Percentiles rank a stretch among this genome's conserved stretches.
Conservation (phyloP, 2,888 invertebrate genomes). For the Microplitis deprimator region DNA sequence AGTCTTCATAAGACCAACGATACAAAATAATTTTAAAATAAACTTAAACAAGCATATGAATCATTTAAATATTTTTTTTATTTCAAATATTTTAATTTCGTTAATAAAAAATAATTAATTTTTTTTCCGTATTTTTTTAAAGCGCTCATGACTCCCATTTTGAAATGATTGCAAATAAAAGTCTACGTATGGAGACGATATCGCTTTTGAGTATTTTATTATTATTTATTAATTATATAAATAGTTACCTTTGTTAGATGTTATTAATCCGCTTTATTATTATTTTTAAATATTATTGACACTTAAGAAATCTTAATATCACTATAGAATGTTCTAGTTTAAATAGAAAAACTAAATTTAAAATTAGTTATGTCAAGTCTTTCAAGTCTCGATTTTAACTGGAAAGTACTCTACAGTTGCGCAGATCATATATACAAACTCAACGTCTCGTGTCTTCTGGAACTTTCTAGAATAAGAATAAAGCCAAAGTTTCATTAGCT, state of each 20-base stretch:
- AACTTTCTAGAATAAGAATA: slow-evolving; percentile 76
- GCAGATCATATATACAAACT: slow-evolving; percentile 76
- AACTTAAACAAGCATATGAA: slow-evolving; percentile 12
- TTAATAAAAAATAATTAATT: not conserved
- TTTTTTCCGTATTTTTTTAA: not conserved
- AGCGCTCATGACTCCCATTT: slow-evolving; percentile 33
- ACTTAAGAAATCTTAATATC: slow-evolving; percentile 15
- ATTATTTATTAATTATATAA: slow-evolving; percentile 1
- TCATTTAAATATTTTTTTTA: slow-evolving; percentile 15
- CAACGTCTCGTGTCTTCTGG: slow-evolving; percentile 76
- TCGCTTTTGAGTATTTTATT: slow-evolving; percentile 1
- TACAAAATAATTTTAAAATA: slow-evolving; percentile 36
- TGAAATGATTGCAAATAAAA: slow-evolving; percentile 15
- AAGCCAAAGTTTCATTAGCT: slow-evolving; percentile 51
- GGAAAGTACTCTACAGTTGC: slow-evolving; percentile 72
- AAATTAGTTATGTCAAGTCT: slow-evolving; percentile 33
- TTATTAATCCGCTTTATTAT: slow-evolving; percentile 25
- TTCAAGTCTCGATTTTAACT: slow-evolving; percentile 64
- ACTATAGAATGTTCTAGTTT: slow-evolving; percentile 20
- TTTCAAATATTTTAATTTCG: not conserved
- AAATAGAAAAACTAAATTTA: slow-evolving; percentile 22
- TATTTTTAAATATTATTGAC: slow-evolving; percentile 17
- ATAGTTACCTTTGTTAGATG: slow-evolving; percentile 21
- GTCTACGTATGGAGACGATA: slow-evolving; percentile 15
- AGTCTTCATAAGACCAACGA: slow-evolving; percentile 24